These are phyloP conservation scores for Busseola fusca DNA, from an alignment of 2,888 invertebrate genomes.

Conservation along the genomic window DNA sequence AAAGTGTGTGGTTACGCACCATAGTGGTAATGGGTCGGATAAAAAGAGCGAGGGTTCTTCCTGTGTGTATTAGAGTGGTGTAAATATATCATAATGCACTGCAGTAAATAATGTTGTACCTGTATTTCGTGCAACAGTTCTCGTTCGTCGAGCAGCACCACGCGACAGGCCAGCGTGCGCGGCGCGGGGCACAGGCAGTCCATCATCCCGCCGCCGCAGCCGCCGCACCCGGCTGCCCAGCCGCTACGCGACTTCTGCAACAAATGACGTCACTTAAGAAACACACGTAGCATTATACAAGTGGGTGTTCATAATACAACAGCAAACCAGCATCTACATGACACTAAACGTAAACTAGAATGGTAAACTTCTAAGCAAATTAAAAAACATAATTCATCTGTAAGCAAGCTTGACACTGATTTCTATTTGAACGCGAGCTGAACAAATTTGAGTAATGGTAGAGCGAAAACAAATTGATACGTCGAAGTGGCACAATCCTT, in stretches of 20 bases:
- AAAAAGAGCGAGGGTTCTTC: constrained; percentile 3
- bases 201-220: constrained; percentile 81
- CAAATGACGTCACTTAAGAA: constrained; percentile 56
- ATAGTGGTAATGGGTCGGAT: constrained; percentile 3
- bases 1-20: constrained; percentile 34
- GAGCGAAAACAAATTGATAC: constrained; percentile 9
- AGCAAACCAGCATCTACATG: not conserved
- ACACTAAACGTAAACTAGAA: not conserved
- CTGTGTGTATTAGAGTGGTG: not conserved
- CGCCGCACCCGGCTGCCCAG: constrained; percentile 67
- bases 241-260: constrained; percentile 58
- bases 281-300: constrained; percentile 23
- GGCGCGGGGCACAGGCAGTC: constrained; percentile 90
- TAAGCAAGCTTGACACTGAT: not conserved
- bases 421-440: not conserved
- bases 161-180: constrained; percentile 93
- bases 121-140: constrained; percentile 96
- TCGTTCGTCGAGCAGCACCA: constrained; percentile 96
- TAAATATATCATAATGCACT: not conserved
- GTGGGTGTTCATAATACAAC: not conserved
- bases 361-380: not conserved
- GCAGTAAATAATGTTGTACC: constrained; percentile 86
- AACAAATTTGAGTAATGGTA: constrained; percentile 6
- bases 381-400: not conserved
- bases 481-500: constrained; percentile 8